A percentile compares a stretch with the other conserved stretches of the same genome.
Evolutionary conservation across 1,140 invertebrate genomes (phyloP).

Genomic region (Drosophila mojavensis): DNA sequence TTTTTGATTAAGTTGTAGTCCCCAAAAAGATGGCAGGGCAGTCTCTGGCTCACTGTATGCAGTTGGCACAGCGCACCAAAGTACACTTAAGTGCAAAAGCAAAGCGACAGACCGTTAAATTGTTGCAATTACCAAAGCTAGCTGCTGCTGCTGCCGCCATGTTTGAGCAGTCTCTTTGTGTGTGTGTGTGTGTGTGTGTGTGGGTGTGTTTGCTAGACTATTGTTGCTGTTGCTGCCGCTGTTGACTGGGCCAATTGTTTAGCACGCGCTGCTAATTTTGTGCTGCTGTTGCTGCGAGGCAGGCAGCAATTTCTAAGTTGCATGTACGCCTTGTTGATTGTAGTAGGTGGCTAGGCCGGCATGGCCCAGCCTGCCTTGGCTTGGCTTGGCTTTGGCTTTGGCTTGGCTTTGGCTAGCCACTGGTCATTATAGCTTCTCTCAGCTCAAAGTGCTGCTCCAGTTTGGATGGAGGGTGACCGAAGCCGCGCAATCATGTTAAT

Average conservation of each 20-base stretch:
- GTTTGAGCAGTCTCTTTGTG: conserved; percentile 43
- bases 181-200: conserved; percentile 23
- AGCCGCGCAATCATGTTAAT: conserved; percentile 75
- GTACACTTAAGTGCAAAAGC: conserved; percentile 77
- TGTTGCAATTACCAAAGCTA: conserved; percentile 79
- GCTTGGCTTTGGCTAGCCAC: conserved; percentile 18
- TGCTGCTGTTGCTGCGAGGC: conserved; percentile 53
- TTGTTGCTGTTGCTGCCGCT: conserved; percentile 41
- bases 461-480: conserved; percentile 49
- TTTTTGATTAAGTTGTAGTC: conserved; percentile 80
- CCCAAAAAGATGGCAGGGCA: conserved; percentile 36
- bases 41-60: conserved; percentile 6
- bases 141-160: conserved; percentile 55
- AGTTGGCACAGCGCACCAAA: conserved; percentile 46
- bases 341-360: conserved; percentile 64
- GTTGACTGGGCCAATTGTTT: conserved; percentile 69
- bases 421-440: conserved; percentile 38
- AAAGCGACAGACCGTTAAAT: conserved; percentile 82
- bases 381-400: not conserved
- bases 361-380: not conserved
- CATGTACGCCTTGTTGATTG: conserved; percentile 82
- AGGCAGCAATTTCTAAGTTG: conserved; percentile 75
- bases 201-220: conserved; percentile 41
- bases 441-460: conserved; percentile 16
- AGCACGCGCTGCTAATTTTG: conserved; percentile 82